phyloP scores from a whole-genome alignment of 2,888 invertebrate genomes.

The Melinaea marsaeus region DNA sequence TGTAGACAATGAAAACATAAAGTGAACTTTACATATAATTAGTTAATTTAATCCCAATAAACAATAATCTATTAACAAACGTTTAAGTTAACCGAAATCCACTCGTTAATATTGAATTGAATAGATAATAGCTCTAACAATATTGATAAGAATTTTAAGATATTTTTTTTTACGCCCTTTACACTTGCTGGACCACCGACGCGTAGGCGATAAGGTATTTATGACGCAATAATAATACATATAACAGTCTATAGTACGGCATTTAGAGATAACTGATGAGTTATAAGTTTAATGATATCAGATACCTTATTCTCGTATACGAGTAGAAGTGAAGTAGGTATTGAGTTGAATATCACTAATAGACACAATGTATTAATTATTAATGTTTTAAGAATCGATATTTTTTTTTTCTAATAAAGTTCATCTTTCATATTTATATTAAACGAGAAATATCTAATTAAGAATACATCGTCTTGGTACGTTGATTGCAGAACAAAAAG shows the following conservation, averaged over 20 bases:
- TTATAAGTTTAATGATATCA: conserved; percentile 2
- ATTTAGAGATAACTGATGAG: background rate
- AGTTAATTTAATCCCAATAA: conserved; percentile 1
- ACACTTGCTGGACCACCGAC: conserved; percentile 29
- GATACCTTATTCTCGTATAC: background rate
- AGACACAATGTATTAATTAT: too few relatives aligned
- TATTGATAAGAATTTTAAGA: conserved; percentile 17
- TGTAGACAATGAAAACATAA: background rate
- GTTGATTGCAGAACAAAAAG: conserved; percentile 47
- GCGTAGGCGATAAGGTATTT: conserved; percentile 31
- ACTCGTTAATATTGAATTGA: conserved; percentile 23
- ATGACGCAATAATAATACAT: conserved; percentile 19
- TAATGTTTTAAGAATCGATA: background rate
- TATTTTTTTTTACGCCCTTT: conserved; percentile 17
- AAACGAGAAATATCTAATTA: conserved; percentile 49
- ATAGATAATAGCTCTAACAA: conserved; percentile 10
- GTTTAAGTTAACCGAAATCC: conserved; percentile 7
- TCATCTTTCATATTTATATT: conserved; percentile 37
- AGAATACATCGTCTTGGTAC: conserved; percentile 44
- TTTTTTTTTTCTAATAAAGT: conserved; percentile 32
- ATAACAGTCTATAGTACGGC: conserved; percentile 5
- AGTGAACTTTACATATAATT: background rate
- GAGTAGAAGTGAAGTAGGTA: too few relatives aligned
- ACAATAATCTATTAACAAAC: conserved; percentile 15
- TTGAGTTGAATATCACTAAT: too few relatives aligned